Conservation (phyloP, 2,797 vertebrate genomes). For the Geranospiza caerulescens region DNA sequence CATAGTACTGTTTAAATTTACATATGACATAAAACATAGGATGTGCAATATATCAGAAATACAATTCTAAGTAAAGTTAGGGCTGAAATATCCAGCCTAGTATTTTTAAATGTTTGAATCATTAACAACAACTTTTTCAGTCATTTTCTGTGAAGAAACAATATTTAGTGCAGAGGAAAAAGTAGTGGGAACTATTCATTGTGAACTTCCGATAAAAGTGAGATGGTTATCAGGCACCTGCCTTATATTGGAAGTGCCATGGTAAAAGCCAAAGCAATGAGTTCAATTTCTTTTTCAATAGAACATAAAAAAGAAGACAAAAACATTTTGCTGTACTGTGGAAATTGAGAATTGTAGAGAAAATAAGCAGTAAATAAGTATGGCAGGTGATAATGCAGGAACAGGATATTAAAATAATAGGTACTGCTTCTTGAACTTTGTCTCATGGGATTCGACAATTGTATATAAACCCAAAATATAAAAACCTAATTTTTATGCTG, state of each 20-base stretch:
- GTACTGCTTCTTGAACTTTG: background rate
- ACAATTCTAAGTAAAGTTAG: background rate
- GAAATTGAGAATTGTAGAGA: slow-evolving; percentile 7
- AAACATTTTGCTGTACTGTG: background rate
- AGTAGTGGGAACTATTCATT: background rate
- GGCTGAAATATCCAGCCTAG: background rate
- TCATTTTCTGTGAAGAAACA: background rate
- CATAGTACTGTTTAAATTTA: slow-evolving; percentile 12
- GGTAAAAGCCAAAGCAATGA: background rate
- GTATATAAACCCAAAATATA: background rate
- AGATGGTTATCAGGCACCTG: background rate
- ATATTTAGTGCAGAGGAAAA: background rate
- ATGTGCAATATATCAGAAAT: background rate
- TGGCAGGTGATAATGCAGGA: background rate
- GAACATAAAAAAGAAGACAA: slow-evolving; percentile 3
- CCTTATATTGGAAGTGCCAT: background rate
- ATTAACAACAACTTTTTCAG: background rate
- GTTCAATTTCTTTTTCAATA: slow-evolving; percentile 21
- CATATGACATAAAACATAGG: background rate
- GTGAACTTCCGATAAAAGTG: background rate
- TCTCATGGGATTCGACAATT: background rate
- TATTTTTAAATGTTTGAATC: background rate
- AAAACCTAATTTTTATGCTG: background rate
- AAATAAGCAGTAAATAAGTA: slow-evolving; percentile 35
- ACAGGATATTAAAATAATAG: background rate